Evolutionary conservation across 2,113 vertebrate species (phyloP), one percentile per base, ranked within the genome.

Genomic region (Hippocampus abdominalis): DNA sequence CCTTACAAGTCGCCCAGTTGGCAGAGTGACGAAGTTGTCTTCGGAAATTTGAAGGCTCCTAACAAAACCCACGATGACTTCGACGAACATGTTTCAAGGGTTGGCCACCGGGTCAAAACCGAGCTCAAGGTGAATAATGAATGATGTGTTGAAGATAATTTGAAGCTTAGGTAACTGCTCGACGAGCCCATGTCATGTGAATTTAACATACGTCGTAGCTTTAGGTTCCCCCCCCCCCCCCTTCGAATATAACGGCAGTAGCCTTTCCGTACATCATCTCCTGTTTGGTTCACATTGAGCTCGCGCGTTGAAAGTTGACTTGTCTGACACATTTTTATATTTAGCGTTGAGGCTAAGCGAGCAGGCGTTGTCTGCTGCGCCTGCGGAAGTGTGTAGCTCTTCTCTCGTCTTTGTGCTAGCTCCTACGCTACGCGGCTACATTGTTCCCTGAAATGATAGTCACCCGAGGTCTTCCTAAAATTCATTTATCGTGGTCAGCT

Each of bases 51-150:
- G 75, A 75, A 74, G 76, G 42, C 75, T 78, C 75, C 42, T 44
- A 78, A 81, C 48, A 21, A 76, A 74, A 81, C 68, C 64, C 70
- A 81, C 69, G 9, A 93, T 93, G 89, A 90, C 86, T 83, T 92
- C 79, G 4, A 93, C 74, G 18, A 93, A 93, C 88, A 96, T 94
- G 92, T 98, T 95, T 69, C 94, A 92, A 73, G 92, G 85, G 0
- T 66, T 93, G 21, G 94, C 94, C 3, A 64, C 48, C 3, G 86
- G 81, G 5, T 44, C 80, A 1, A 95, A 93, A 77, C 80, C 93
- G 0, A 93, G 92, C 66, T 95, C 95, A 64, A 95, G 96, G 96
- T 97, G 74, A 84, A 12, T 2, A 32, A 27, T 29, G 32, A 54
- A 12, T 23, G 15, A 12, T 25, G 9, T 25, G 23, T 60, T 29